Evolutionary conservation across 2,797 vertebrate genomes (phyloP), one percentile per base, ranked within the genome.

Genomic region (Nothura maculosa): DNA sequence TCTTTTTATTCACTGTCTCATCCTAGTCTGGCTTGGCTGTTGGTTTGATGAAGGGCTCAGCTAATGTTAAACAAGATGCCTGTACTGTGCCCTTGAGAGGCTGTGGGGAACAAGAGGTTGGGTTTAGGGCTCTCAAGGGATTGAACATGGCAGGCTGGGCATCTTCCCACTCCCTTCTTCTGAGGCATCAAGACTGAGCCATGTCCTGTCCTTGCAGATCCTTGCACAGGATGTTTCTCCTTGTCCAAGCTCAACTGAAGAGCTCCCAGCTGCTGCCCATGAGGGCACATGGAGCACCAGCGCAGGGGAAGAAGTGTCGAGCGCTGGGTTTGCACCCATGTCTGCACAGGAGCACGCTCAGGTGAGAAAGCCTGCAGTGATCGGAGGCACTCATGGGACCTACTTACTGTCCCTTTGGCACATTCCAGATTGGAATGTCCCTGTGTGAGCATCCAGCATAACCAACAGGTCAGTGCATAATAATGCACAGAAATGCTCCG

Each of bases 161-260:
- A 62, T 4, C 14, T 76, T 61, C 42, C 16, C 74, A 24, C 19
- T 47, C 77, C 40, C 58, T 83, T 63, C 61, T 86, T 32, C 42
- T 22, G 45, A 30, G 36, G 36, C 21, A 48, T 27, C 28, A 11
- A 3, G 14, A 10, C 20, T 50, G 64, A 58, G 4, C 22, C 3
- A 36, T 5, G 2, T 36, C 89, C 90, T 94, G 64, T 94, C 12
- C 47, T 68, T 83, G 50, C 80, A 97, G 96, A 43, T 97, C 70
- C 36, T 89, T 6, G 10, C 2, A 7, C 25, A 2, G 42, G 85
- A 69, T 0, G 34, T 68, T 67, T 72, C 76, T 92, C 14, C 81
- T 82, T 38, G 34, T 74, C 74, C 79, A 38, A 2, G 0, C 25
- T 8, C 0, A 0, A 32, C 76, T 78, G 28, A 61, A 87, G 75